Conservation (phyloP, 2,113 vertebrate genomes). For the Malurus elegans region DNA sequence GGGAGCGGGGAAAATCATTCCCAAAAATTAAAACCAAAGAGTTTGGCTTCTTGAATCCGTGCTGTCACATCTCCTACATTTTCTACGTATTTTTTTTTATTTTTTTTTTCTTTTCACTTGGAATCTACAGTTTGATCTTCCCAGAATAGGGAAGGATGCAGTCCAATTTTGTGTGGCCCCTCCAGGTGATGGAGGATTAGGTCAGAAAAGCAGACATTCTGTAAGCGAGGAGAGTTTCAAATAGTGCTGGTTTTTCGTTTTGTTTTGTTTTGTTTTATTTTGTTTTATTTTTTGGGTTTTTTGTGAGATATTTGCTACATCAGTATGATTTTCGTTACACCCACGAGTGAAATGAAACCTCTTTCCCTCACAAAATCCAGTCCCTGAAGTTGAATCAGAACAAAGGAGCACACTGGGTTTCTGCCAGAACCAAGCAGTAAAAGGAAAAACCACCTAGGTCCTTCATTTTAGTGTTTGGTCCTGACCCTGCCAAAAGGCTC, state of each 20-base stretch:
- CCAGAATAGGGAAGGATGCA: accelerated
- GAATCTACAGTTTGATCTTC: not conserved
- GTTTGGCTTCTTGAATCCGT: not conserved
- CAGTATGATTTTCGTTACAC: not conserved
- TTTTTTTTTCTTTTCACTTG: not conserved
- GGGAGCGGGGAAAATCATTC: not conserved
- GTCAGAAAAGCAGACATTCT: not conserved
- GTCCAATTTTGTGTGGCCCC: not conserved
- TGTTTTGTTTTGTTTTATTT: too few species aligned
- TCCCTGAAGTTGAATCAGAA: not conserved
- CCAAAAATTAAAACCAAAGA: not conserved
- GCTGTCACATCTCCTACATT: not conserved
- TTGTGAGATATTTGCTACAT: not conserved
- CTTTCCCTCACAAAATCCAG: not conserved
- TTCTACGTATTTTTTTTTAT: accelerated
- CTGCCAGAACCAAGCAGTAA: not conserved
- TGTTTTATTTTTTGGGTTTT: too few species aligned
- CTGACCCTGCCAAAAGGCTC: not conserved
- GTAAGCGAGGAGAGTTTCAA: not conserved
- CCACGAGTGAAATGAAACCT: accelerated
- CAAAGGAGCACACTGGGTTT: not conserved
- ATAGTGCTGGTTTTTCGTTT: not conserved
- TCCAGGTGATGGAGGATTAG: not conserved
- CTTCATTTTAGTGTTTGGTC: too few species aligned
- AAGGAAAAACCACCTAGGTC: not conserved